Conservation (phyloP, 1,140 invertebrate genomes). For the Caerostris extrusa region DNA sequence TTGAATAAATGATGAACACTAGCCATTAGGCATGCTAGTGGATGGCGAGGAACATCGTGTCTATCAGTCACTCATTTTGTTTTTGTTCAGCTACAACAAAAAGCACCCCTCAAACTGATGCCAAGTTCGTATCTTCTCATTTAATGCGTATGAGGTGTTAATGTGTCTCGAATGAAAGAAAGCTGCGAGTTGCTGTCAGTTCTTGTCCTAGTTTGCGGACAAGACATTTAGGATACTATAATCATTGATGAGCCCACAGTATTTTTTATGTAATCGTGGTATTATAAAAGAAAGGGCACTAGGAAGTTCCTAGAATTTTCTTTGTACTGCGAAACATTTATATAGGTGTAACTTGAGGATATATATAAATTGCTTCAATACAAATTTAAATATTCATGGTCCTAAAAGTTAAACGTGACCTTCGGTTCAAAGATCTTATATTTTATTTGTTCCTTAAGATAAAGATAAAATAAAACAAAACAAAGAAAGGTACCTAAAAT, state of each 20-base stretch:
- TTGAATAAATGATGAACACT: slow-evolving; percentile 72
- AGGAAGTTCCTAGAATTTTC: no score
- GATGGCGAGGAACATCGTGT: slow-evolving; percentile 43
- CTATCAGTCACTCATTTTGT: slow-evolving; percentile 72
- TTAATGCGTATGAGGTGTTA: slow-evolving; percentile 65
- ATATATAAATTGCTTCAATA: no score
- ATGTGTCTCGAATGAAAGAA: slow-evolving; percentile 58
- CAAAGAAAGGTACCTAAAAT: no score
- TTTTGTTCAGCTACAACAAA: slow-evolving; percentile 60
- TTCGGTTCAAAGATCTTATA: no score
- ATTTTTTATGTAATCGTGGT: background rate
- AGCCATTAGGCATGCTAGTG: slow-evolving; percentile 63
- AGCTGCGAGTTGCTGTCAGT: background rate
- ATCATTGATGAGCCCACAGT: background rate
- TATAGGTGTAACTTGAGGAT: no score
- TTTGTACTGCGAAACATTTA: no score
- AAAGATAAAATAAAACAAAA: no score
- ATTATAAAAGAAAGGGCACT: no score
- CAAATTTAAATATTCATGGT: no score
- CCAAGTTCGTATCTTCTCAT: slow-evolving; percentile 67
- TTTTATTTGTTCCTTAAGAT: no score
- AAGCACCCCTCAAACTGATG: slow-evolving; percentile 59
- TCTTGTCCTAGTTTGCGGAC: slow-evolving; percentile 38
- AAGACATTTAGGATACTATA: background rate
- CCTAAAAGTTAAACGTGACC: no score